phyloP scores from a whole-genome alignment of 1,140 invertebrate genomes.

The Teleopsis dalmanni region DNA sequence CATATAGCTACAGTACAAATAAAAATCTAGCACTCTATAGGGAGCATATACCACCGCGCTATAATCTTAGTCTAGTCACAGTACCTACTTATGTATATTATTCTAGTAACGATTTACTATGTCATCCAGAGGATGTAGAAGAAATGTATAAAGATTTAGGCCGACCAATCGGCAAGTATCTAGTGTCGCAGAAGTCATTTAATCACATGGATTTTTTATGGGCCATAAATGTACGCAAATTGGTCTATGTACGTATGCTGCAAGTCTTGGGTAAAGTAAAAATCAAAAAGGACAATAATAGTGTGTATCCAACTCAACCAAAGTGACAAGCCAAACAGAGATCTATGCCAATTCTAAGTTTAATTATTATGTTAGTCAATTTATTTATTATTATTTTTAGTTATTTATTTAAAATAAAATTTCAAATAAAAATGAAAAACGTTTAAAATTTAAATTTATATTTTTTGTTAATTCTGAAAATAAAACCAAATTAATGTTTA shows the following conservation, averaged over 20 bases:
- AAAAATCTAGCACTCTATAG: slow-evolving; percentile 48
- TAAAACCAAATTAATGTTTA: too few species aligned
- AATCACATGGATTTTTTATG: slow-evolving; percentile 63
- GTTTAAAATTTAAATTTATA: too few species aligned
- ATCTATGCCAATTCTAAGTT: too few species aligned
- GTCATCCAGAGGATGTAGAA: slow-evolving; percentile 56
- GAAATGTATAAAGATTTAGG: slow-evolving; percentile 48
- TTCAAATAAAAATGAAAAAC: too few species aligned
- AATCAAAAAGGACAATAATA: slow-evolving; percentile 1
- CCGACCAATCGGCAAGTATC: slow-evolving; percentile 50
- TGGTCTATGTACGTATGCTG: slow-evolving; percentile 54
- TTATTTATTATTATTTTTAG: too few species aligned
- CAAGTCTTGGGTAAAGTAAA: slow-evolving; percentile 45
- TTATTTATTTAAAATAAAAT: too few species aligned
- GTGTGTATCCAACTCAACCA: neutral
- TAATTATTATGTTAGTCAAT: too few species aligned
- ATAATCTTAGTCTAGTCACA: slow-evolving; percentile 54
- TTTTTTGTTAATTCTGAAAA: too few species aligned
- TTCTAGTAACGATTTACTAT: slow-evolving; percentile 52
- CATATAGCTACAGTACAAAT: slow-evolving; percentile 35
- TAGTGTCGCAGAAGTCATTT: slow-evolving; percentile 51
- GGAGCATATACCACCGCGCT: slow-evolving; percentile 47
- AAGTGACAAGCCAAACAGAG: too few species aligned
- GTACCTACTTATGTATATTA: slow-evolving; percentile 59
- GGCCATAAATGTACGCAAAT: slow-evolving; percentile 51